Evolutionary conservation across 2,797 vertebrate species (phyloP), one percentile per base, ranked within the genome.

Genomic region (Decapterus maruadsi): DNA sequence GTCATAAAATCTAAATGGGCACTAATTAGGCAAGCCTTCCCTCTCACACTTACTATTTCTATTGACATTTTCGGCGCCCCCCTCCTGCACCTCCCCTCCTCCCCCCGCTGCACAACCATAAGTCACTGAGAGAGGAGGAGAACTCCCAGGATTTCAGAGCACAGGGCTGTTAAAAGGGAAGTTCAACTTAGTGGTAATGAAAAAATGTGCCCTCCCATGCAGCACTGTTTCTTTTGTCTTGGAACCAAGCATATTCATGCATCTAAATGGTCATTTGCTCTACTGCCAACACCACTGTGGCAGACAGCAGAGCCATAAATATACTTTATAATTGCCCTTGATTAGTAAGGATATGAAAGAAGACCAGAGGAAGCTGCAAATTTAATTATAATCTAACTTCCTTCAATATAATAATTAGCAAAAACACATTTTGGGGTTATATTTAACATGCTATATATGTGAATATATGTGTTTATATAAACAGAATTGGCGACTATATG

Each of bases 1-100:
- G 95, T 99, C 98, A 99, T 99, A 99, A 99, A 99, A 99, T 99
- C 98, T 99, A 99, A 99, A 99, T 99, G 98, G 98, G 97, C 97
- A 97, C 98, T 99, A 99, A 99, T 99, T 99, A 99, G 97, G 96
- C 98, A 96, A 96, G 97, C 97, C 97, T 99, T 98, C 96, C 97
- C 96, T 97, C 97, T 97, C 97, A 97, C 96, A 98, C 96, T 98
- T 98, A 97, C 97, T 97, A 98, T 98, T 98, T 98, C 98, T 99
- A 99, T 99, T 99, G 98, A 99, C 98, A 99, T 99, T 99, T 99
- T 97, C 96, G 93, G 96, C 95, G 96, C 95, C 92, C 96, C 95
- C 68, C 83, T 50, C 77, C n/a, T 3, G 19, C 29, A 14, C 79
- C 43, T 80, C 95, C 79, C 43, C 84, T 95, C 69, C 78, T 42